These are phyloP conservation scores for Sclerodermus sp. DNA, from an alignment of 2,888 invertebrate genomes.

Conservation along the genomic window DNA sequence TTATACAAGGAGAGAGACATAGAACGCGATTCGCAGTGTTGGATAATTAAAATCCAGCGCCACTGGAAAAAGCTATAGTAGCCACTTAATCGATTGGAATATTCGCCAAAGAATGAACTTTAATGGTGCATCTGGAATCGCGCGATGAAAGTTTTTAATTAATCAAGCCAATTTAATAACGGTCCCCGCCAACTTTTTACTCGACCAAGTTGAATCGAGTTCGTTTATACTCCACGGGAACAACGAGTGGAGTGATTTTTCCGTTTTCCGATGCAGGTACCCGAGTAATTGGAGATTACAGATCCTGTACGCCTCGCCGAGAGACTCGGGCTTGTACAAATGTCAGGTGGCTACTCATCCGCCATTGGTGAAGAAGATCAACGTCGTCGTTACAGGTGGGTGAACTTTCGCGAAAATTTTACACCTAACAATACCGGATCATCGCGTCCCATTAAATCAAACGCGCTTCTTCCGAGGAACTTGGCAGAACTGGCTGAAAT, in stretches of 20 bases:
- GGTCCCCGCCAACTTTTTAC: background rate
- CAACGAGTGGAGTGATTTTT: too few relatives aligned
- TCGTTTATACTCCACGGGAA: slow-evolving; percentile 4
- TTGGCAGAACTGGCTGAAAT: too few relatives aligned
- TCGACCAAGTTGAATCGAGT: background rate
- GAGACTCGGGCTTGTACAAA: slow-evolving; percentile 67
- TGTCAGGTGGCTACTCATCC: slow-evolving; percentile 70
- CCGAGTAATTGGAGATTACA: slow-evolving; percentile 68
- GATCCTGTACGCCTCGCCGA: slow-evolving; percentile 63
- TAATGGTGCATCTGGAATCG: too few relatives aligned
- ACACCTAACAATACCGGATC: background rate
- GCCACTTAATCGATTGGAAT: too few relatives aligned
- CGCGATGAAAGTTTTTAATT: too few relatives aligned
- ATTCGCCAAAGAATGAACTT: too few relatives aligned
- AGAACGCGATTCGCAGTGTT: too few relatives aligned
- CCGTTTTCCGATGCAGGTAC: slow-evolving; percentile 46
- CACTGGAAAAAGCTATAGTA: too few relatives aligned
- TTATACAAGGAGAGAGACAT: too few relatives aligned
- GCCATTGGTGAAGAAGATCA: slow-evolving; percentile 64
- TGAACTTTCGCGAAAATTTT: background rate
- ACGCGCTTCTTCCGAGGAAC: too few relatives aligned
- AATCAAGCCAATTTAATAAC: too few relatives aligned
- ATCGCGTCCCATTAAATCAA: too few relatives aligned
- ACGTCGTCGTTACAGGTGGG: slow-evolving; percentile 62
- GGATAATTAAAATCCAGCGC: background rate